These are phyloP conservation scores for Phoenoteleia sp. DNA, from an alignment of 2,888 invertebrate genomes.

Conservation along the genomic window DNA sequence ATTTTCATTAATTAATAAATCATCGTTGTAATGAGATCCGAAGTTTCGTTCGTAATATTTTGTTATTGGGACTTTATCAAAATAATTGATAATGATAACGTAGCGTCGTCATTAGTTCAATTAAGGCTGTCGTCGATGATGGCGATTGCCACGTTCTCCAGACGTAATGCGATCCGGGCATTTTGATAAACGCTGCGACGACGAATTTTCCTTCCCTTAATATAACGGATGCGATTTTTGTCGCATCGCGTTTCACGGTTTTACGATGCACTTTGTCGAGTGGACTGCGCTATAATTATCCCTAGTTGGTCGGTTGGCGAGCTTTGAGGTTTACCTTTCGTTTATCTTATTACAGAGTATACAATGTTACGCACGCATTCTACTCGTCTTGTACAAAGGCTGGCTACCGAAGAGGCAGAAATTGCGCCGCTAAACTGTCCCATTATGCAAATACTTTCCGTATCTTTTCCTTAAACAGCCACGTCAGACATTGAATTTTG, in stretches of 20 bases:
- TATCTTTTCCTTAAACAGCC: conserved; percentile 71
- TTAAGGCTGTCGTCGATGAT: conserved; percentile 9
- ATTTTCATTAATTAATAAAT: conserved; percentile 19
- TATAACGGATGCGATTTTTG: not conserved
- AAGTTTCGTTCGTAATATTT: conserved; percentile 1
- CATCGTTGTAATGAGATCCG: not conserved
- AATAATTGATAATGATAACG: conserved; percentile 28
- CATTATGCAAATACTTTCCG: conserved; percentile 79
- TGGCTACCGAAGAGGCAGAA: conserved; percentile 48
- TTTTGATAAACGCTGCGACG: not conserved
- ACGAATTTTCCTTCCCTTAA: not conserved
- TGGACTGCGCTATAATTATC: conserved; percentile 32
- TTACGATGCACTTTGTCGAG: conserved; percentile 19
- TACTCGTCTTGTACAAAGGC: conserved; percentile 4
- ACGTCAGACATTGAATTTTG: no score
- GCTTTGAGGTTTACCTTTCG: conserved; percentile 35
- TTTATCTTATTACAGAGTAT: conserved; percentile 30
- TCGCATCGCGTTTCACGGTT: conserved; percentile 21
- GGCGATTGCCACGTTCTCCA: not conserved
- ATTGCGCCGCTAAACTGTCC: conserved; percentile 74
- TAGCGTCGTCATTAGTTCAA: conserved; percentile 22
- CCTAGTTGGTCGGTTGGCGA: not conserved
- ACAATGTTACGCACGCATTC: not conserved
- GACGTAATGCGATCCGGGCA: not conserved
- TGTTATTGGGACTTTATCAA: conserved; percentile 10